Evolutionary conservation across 2,888 invertebrate species (phyloP).

Genomic region (Polydrusus cervinus): DNA sequence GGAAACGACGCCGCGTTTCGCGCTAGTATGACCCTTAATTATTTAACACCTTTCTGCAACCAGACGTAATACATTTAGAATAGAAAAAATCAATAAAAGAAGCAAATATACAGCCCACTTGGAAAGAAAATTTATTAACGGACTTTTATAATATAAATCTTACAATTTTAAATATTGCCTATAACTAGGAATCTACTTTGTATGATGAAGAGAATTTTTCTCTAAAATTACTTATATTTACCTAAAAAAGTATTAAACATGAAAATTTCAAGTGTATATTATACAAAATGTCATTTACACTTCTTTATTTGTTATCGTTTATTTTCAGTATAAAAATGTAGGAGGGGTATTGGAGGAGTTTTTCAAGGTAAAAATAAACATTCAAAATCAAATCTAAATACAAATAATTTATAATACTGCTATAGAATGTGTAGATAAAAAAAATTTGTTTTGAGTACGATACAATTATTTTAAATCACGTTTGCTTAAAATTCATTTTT

Average conservation of each 20-base stretch:
- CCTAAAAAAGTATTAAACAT: conserved; percentile 37
- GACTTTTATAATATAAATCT: conserved; percentile 24
- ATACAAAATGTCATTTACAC: conserved; percentile 26
- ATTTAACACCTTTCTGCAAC: neutral
- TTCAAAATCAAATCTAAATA: too few relatives aligned
- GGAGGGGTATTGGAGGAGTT: conserved; percentile 9
- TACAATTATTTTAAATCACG: too few relatives aligned
- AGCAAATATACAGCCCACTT: conserved; percentile 44
- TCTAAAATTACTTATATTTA: conserved; percentile 31
- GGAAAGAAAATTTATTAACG: conserved; percentile 9
- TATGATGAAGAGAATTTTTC: conserved; percentile 1
- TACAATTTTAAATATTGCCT: conserved; percentile 17
- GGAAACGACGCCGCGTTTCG: too few relatives aligned
- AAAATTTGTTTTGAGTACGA: too few relatives aligned
- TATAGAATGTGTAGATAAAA: too few relatives aligned
- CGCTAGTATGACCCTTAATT: too few relatives aligned
- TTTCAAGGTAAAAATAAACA: neutral
- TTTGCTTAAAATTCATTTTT: too few relatives aligned
- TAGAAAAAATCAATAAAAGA: conserved; percentile 9
- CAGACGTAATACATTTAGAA: neutral
- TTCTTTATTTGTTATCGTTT: conserved; percentile 18
- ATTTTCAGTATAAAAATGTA: neutral
- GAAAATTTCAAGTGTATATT: conserved; percentile 24
- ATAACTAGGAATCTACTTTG: conserved; percentile 16
- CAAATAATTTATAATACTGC: neutral